phyloP scores from a whole-genome alignment of 2,888 invertebrate species.

The Melinaea marsaeus region DNA sequence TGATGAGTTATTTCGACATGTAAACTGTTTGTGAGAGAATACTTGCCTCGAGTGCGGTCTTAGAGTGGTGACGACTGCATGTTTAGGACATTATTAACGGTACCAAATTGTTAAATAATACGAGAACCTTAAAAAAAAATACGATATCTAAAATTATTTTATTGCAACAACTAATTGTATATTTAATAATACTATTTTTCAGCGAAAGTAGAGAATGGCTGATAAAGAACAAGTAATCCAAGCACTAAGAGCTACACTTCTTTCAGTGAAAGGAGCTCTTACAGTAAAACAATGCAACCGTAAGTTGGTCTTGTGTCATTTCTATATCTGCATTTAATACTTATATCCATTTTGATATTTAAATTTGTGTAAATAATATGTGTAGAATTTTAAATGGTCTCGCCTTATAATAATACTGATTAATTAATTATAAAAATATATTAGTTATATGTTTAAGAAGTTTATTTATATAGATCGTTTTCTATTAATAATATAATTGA shows the following conservation, averaged over 20 bases:
- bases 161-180: not conserved
- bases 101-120: conserved; percentile 6
- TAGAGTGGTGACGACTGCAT: conserved; percentile 29
- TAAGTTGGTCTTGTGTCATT: conserved; percentile 51
- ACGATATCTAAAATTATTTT: too few species aligned
- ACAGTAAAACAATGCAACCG: conserved; percentile 72
- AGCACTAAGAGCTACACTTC: conserved; percentile 67
- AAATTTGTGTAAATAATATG: too few species aligned
- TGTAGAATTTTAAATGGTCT: too few species aligned
- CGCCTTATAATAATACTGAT: too few species aligned
- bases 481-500: too few species aligned
- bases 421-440: too few species aligned
- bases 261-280: conserved; percentile 73
- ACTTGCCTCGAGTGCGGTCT: conserved; percentile 23
- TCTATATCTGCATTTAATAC: too few species aligned
- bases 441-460: too few species aligned
- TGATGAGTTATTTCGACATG: conserved; percentile 20
- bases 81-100: conserved; percentile 7
- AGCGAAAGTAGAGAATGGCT: conserved; percentile 44
- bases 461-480: too few species aligned
- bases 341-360: too few species aligned
- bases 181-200: conserved; percentile 1
- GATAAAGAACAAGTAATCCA: conserved; percentile 72
- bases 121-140: conserved; percentile 35
- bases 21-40: conserved; percentile 18